These are phyloP conservation scores for Epinephelus coioides DNA, from an alignment of 2,797 vertebrate species.

Conservation along the genomic window DNA sequence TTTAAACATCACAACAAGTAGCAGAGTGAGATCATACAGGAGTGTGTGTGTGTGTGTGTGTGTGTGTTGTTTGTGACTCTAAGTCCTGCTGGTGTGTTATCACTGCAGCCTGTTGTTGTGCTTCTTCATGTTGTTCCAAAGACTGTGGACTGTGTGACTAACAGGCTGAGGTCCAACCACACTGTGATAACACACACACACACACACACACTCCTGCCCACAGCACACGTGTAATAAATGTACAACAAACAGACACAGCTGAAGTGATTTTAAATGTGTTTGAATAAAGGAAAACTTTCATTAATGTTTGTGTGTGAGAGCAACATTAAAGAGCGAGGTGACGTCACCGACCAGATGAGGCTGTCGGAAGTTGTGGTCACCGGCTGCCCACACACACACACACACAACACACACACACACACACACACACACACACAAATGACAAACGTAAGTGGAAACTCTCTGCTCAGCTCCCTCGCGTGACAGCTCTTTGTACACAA, in stretches of 20 bases:
- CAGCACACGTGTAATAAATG: no score
- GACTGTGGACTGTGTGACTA: constrained; percentile 10
- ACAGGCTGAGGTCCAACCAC: constrained; percentile 23
- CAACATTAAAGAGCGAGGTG: background rate
- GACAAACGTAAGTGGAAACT: constrained; percentile 15
- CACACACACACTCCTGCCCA: background rate
- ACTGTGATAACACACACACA: constrained; percentile 28
- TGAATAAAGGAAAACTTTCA: background rate
- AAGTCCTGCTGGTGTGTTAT: background rate
- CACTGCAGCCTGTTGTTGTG: background rate
- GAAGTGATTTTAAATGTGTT: background rate
- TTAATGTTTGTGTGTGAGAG: background rate
- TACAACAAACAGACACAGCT: background rate
- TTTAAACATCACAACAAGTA: no score
- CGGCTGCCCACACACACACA: background rate
- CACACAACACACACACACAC: background rate
- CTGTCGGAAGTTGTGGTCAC: constrained; percentile 12
- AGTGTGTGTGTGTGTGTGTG: background rate
- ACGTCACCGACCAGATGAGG: background rate
- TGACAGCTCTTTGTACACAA: constrained; percentile 20
- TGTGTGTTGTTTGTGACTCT: background rate
- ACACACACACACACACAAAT: background rate
- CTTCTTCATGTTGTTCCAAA: background rate
- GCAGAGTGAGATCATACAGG: background rate
- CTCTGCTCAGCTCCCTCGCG: background rate